phyloP scores from a whole-genome alignment of 2,113 vertebrate genomes.

The Parotia lawesii region DNA sequence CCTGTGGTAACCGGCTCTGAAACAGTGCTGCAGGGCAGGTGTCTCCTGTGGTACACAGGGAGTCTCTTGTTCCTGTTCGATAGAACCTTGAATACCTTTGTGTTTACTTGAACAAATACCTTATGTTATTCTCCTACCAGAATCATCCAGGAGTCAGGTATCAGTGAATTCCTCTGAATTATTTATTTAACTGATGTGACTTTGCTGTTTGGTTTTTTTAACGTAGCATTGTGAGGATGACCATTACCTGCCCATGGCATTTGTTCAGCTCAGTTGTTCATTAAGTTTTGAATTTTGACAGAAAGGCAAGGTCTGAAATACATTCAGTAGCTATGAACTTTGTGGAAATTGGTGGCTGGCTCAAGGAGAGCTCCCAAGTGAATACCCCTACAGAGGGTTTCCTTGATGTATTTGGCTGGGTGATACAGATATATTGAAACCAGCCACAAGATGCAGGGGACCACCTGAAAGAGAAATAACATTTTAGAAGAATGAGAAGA shows the following conservation, averaged over 20 bases:
- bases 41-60: neutral
- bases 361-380: neutral
- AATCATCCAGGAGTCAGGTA: neutral
- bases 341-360: neutral
- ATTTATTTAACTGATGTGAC: neutral
- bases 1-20: neutral
- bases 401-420: neutral
- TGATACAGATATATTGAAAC: neutral
- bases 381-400: neutral
- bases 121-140: neutral
- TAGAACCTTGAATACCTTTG: neutral
- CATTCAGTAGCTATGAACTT: neutral
- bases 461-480: neutral
- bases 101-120: neutral
- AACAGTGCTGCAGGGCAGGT: neutral
- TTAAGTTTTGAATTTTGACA: neutral
- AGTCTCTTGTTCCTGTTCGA: neutral
- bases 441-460: neutral
- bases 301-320: neutral
- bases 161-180: neutral
- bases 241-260: neutral
- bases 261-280: neutral
- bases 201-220: neutral
- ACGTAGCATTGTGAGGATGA: neutral
- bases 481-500: neutral